Conservation (phyloP, 2,888 invertebrate species). For the Ellobium chinense region DNA sequence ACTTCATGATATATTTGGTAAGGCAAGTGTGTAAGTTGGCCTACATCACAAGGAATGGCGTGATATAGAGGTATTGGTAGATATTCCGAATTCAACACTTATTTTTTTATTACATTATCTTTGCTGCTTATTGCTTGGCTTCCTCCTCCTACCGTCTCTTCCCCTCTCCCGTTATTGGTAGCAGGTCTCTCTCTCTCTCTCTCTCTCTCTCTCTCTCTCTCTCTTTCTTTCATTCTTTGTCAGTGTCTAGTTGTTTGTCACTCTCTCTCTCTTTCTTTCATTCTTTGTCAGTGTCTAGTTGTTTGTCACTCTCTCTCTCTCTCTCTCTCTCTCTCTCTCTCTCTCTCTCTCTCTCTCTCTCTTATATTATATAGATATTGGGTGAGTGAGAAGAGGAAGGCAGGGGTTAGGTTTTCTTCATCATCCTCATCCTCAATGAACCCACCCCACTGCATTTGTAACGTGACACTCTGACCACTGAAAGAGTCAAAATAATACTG, state of each 20-base stretch:
- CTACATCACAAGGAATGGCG: too few relatives aligned
- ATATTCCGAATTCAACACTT: too few relatives aligned
- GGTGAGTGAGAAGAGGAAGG: too few relatives aligned
- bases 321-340: background rate
- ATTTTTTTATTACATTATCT: background rate
- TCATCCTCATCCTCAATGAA: too few relatives aligned
- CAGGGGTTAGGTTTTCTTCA: too few relatives aligned
- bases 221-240: background rate
- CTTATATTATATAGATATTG: too few relatives aligned
- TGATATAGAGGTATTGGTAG: too few relatives aligned
- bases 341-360: background rate
- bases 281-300: background rate
- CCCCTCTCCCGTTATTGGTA: background rate
- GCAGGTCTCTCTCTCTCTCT: background rate
- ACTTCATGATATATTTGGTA: too few relatives aligned
- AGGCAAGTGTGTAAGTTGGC: too few relatives aligned
- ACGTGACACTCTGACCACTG: too few relatives aligned
- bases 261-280: background rate
- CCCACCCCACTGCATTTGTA: too few relatives aligned
- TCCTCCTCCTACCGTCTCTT: background rate
- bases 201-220: background rate
- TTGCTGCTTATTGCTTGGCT: background rate
- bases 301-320: background rate
- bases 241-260: background rate
- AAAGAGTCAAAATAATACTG: too few relatives aligned